Evolutionary conservation across 1,140 invertebrate species (phyloP), one percentile per base, ranked within the genome.

Genomic region (Solen grandis): DNA sequence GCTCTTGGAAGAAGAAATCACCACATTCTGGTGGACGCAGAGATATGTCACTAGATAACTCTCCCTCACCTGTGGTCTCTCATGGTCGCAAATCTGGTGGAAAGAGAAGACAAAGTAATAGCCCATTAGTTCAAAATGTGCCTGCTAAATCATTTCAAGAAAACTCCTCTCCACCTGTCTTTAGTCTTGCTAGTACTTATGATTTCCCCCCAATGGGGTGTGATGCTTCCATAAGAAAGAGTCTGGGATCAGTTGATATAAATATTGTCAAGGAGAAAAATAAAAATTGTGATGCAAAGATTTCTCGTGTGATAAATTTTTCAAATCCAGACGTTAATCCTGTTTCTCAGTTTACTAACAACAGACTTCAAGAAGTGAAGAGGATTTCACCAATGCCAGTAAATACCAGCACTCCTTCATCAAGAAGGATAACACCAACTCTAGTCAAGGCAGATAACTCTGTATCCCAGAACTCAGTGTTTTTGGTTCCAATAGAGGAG

Each of bases 351-450:
- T 59, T 57, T 60, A 41, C 41, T 13, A 68, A 35, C 59, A 54
- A 78, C 19, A 68, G 52, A 33, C 36, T 69, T 5, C 50, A 80
- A 65, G 77, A 80, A 52, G 55, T 69, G 22, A 79, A 60, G 50
- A 69, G 65, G 36, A n/a, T n/a, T n/a, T n/a, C n/a, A n/a, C n/a
- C n/a, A n/a, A 27, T 54, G 8, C 60, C 77, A 33, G 66, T 60
- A 19, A 46, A 65, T 22, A 38, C 66, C 38, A 60, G 27, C n/a
- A 50, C 16, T 22, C 38, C 66, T 25, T 33, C 46, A n/a, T 29
- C 66, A 70, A 72, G 77, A 29, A 80, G 77, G 69, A 80, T 80
- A 80, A 80, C 77, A 59, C 77, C 77, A 25, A 80, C 77, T 27
- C 27, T 72, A 35, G 41, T 80, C 8, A 80, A 80, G 59, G 22